These are phyloP conservation scores for Callorhinus ursinus DNA, from an alignment of 2,113 vertebrate species.

Conservation along the genomic window DNA sequence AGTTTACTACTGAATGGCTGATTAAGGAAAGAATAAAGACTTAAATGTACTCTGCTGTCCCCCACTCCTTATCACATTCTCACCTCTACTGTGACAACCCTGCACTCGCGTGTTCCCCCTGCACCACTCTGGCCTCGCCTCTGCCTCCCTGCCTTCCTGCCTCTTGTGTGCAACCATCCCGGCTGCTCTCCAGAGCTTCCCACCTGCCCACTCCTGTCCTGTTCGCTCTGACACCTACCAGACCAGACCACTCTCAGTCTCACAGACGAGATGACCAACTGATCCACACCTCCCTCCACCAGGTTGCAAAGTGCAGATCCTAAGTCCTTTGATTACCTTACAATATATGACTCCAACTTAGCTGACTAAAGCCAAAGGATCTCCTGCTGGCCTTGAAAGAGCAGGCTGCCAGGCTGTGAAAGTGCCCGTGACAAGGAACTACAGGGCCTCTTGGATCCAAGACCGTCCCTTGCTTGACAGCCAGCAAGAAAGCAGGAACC, in stretches of 20 bases:
- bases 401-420: fast-evolving
- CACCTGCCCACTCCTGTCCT: fast-evolving
- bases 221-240: background rate
- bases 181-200: background rate
- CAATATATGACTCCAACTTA: background rate
- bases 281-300: background rate
- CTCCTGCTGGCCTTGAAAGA: background rate
- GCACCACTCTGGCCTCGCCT: too few species aligned
- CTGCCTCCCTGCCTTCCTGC: background rate
- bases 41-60: background rate
- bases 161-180: background rate
- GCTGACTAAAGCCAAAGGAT: background rate
- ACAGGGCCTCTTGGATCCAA: background rate
- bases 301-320: background rate
- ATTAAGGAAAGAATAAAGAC: background rate
- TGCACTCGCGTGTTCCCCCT: background rate
- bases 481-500: background rate
- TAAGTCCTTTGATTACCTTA: background rate
- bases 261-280: background rate
- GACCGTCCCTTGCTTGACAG: background rate
- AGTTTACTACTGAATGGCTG: background rate
- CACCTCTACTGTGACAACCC: too few species aligned
- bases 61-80: background rate
- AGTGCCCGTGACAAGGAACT: fast-evolving
- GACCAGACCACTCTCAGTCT: background rate